Conservation (phyloP, 2,113 vertebrate genomes). For the Ammodytes dubius region DNA sequence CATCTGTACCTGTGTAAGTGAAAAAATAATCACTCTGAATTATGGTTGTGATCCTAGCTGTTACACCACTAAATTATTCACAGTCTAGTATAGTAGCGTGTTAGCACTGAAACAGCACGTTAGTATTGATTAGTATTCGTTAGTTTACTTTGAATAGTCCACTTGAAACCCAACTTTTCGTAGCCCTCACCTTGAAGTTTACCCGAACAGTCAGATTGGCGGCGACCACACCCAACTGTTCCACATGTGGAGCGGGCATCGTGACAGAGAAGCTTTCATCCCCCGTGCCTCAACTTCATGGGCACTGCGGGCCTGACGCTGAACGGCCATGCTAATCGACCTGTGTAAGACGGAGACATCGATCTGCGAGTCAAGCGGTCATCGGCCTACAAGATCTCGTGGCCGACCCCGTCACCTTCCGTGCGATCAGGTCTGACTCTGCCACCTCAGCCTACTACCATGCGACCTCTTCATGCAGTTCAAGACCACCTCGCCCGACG, state of each 20-base stretch:
- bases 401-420: constrained; percentile 95
- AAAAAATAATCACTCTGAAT: constrained; percentile 26
- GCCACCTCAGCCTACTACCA: constrained; percentile 98
- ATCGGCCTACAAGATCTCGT: constrained; percentile 98
- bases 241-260: constrained; percentile 98
- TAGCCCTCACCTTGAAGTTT: constrained; percentile 69
- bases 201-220: constrained; percentile 97
- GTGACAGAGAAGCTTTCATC: constrained; percentile 97
- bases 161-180: constrained; percentile 30
- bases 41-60: constrained; percentile 1
- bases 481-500: constrained; percentile 98
- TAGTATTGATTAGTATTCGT: not conserved
- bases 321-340: constrained; percentile 99
- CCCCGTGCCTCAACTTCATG: constrained; percentile 99
- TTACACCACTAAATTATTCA: not conserved
- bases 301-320: constrained; percentile 96
- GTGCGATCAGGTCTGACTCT: too few species aligned
- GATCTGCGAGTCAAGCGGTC: constrained; percentile 98
- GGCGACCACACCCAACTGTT: constrained; percentile 97
- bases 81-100: not conserved
- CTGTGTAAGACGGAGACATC: constrained; percentile 99
- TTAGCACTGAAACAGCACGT: not conserved
- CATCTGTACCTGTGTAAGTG: constrained; percentile 39
- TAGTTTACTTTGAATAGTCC: constrained; percentile 28
- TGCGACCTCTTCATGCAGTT: constrained; percentile 99